Percentiles rank a stretch among this genome's conserved stretches.
Conservation (phyloP, 2,797 vertebrate species). For the Gallinago stenura region DNA sequence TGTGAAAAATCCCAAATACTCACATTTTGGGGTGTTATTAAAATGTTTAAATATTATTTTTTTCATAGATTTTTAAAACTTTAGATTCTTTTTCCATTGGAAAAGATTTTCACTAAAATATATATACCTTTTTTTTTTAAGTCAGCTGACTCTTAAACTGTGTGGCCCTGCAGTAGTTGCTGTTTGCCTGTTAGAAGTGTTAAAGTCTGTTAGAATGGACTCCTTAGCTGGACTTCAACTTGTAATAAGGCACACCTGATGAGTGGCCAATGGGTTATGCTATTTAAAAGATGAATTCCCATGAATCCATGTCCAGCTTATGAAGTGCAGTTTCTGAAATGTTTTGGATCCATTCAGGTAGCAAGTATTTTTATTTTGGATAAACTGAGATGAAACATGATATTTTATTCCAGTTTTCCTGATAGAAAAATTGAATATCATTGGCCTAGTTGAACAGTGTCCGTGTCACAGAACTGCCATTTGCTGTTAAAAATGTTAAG, state of each 20-base stretch:
- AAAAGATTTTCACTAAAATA: background rate
- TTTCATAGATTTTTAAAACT: background rate
- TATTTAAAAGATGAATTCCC: background rate
- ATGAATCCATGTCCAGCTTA: background rate
- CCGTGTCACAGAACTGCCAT: slow-evolving; percentile 2
- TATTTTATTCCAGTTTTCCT: background rate
- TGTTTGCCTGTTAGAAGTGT: background rate
- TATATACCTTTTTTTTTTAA: background rate
- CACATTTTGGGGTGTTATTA: background rate
- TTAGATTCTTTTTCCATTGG: background rate
- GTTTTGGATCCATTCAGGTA: background rate
- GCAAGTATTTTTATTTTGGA: background rate
- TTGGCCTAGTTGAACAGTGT: background rate
- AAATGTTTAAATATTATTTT: background rate
- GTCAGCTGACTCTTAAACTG: background rate
- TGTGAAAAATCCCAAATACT: background rate
- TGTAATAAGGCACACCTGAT: background rate
- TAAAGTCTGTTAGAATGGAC: background rate
- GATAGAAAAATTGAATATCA: background rate
- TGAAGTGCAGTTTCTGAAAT: background rate
- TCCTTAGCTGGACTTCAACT: background rate
- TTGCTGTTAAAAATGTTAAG: slow-evolving; percentile 31
- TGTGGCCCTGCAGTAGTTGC: background rate
- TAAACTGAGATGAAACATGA: background rate
- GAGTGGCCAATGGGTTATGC: background rate